These are phyloP conservation scores for Lycopodina hypogea DNA, from an alignment of 37 sponge, comb jelly and placozoan species.

Conservation along the genomic window DNA sequence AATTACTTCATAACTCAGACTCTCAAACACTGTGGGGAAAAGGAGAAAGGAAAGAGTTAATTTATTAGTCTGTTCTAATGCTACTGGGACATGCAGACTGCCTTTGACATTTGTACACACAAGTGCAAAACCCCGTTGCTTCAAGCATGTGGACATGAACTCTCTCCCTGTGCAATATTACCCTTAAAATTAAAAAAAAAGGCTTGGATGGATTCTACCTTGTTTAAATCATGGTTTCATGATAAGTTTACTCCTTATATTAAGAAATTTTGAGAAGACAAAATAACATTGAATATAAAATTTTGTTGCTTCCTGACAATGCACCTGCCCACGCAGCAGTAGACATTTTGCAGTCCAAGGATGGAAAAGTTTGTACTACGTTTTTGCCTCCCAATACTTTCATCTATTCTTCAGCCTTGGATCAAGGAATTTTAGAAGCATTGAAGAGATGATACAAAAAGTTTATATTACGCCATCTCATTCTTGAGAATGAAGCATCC, in stretches of 20 bases:
- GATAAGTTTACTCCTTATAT: background rate
- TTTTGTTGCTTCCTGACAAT: slow-evolving; percentile 1
- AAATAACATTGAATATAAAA: slow-evolving; percentile 1
- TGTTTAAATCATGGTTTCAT: slow-evolving; percentile 1
- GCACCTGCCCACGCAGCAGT: background rate
- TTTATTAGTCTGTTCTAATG: background rate
- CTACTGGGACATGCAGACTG: too few relatives aligned
- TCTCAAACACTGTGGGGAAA: background rate
- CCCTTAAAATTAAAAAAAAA: background rate
- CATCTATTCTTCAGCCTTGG: background rate
- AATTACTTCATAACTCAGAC: too few relatives aligned
- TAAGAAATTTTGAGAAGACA: background rate
- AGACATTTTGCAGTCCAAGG: background rate
- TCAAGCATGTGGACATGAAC: background rate
- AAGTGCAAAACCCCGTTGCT: background rate
- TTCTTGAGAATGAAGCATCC: slow-evolving; percentile 2
- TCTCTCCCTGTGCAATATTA: too few relatives aligned
- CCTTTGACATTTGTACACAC: background rate
- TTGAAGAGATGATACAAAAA: background rate
- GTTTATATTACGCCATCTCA: background rate
- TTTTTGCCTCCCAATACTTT: slow-evolving; percentile 1
- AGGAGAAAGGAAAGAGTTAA: slow-evolving; percentile 1
- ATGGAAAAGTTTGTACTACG: background rate
- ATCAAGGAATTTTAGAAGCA: slow-evolving; percentile 1
- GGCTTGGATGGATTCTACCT: background rate